Conservation (phyloP, 2,113 vertebrate species). For the Rhea americana region DNA sequence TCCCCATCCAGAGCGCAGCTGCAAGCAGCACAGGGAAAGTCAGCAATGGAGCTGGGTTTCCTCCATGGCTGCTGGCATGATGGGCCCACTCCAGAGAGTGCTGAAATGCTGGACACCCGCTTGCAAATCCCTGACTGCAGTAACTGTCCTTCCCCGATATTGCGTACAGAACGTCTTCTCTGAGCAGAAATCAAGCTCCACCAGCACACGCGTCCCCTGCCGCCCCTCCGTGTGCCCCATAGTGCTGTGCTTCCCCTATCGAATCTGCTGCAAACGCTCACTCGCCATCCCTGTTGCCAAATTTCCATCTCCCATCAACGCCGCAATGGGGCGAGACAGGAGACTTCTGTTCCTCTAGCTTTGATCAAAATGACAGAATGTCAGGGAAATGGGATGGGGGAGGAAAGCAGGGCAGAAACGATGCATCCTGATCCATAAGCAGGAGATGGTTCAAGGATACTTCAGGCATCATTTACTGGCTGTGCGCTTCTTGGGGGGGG, state of each 20-base stretch:
- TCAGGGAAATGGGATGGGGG: background rate
- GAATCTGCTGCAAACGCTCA: background rate
- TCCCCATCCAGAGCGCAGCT: too few relatives aligned
- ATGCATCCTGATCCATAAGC: background rate
- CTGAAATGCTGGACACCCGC: background rate
- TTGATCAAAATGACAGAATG: slow-evolving; percentile 26
- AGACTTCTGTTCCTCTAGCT: background rate
- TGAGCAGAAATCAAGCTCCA: background rate
- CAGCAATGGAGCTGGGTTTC: rapidly evolving
- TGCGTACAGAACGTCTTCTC: background rate
- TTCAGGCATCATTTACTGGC: slow-evolving; percentile 1
- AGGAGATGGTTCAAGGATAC: slow-evolving; percentile 51
- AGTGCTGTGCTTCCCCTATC: background rate
- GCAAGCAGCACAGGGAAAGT: background rate
- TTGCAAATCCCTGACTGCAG: slow-evolving; percentile 6
- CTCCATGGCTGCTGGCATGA: background rate
- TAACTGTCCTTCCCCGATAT: background rate
- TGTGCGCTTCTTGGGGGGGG: background rate
- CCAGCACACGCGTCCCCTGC: background rate
- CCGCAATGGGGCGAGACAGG: background rate
- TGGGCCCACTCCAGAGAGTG: background rate
- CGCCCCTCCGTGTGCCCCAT: background rate
- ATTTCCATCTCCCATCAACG: background rate
- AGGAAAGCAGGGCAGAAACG: background rate
- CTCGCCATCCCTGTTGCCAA: background rate